Base-by-base conservation (phyloP, 2,113 vertebrate species). In the Choloepus hoffmanni region DNA sequence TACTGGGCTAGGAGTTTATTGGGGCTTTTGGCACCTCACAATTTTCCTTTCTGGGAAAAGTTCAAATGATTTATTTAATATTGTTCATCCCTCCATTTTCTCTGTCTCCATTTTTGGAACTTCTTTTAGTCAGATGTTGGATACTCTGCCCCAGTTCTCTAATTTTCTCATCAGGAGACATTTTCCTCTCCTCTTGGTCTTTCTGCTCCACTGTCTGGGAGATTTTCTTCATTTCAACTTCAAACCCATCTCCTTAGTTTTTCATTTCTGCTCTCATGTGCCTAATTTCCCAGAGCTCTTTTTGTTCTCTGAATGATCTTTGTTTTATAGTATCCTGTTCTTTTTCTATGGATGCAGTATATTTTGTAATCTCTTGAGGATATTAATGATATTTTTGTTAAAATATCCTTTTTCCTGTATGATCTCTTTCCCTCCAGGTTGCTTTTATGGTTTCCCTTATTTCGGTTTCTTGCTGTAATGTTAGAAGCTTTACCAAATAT, bases 21-120 rank as follows among this genome's bases (percentile, higher is more conserved):
- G 33, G 77, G n/a, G 40, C 63, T 21, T 88, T 88, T 88, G 78
- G 19, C 33, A 28, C 4, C 13, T 55, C 50, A 70, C 30, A 12
- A 72, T 48, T 90, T 89, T 86, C 62, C 40, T 14, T 72, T 88
- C 43, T 93, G 65, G 58, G 81, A 94, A 40, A 2, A 48, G 85
- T 90, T 87, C 53, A 88, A 33, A 45, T 83, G 19, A 85, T 40
- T 89, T 82, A 48, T 67, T 81, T 94, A 77, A 79, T 58, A 89
- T 6, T 85, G 95, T 78, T 84, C 5, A 83, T 45, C 58, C 19
- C n/a, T 94, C 26, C 30, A 53, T 89, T 91, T 83, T 63, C 58
- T 93, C 58, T 93, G n/a, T 60, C 50, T 72, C 36, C 62, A 10
- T 68, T 89, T 76, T 50, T 94, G 72, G 72, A 78, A 79, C 18